Conservation (phyloP, 2,113 vertebrate genomes). For the Campylomormyrus numenius region DNA sequence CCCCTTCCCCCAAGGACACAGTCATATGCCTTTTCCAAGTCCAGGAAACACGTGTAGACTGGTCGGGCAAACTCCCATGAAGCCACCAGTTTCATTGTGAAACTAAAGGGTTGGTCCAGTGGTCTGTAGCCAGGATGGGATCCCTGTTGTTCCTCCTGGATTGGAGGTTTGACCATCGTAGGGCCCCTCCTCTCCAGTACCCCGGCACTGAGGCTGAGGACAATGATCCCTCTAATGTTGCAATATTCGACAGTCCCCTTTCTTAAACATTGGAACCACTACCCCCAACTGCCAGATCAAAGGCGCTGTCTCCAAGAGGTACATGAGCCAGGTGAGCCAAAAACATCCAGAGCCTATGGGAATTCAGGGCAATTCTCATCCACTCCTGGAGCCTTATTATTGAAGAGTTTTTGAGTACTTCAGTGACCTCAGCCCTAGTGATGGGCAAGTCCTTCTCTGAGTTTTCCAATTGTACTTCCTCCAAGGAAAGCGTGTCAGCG, state of each 20-base stretch:
- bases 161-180: neutral
- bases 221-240: neutral
- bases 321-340: too few relatives aligned
- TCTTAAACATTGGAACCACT: neutral
- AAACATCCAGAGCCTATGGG: too few relatives aligned
- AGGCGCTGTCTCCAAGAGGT: too few relatives aligned
- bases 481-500: too few relatives aligned
- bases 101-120: neutral
- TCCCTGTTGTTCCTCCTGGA: too few relatives aligned
- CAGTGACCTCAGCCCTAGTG: too few relatives aligned
- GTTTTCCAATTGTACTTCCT: too few relatives aligned
- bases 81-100: neutral
- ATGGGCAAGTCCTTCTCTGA: too few relatives aligned
- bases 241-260: neutral
- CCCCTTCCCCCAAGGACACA: neutral
- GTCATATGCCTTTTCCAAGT: neutral
- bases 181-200: neutral
- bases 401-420: too few relatives aligned
- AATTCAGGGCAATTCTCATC: too few relatives aligned
- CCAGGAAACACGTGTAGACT: neutral
- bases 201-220: neutral
- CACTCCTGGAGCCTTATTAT: too few relatives aligned
- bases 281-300: too few relatives aligned
- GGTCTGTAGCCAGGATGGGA: neutral
- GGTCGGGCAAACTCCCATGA: neutral